Evolutionary conservation across 2,113 vertebrate species (phyloP).

Genomic region (Rhineura floridana): DNA sequence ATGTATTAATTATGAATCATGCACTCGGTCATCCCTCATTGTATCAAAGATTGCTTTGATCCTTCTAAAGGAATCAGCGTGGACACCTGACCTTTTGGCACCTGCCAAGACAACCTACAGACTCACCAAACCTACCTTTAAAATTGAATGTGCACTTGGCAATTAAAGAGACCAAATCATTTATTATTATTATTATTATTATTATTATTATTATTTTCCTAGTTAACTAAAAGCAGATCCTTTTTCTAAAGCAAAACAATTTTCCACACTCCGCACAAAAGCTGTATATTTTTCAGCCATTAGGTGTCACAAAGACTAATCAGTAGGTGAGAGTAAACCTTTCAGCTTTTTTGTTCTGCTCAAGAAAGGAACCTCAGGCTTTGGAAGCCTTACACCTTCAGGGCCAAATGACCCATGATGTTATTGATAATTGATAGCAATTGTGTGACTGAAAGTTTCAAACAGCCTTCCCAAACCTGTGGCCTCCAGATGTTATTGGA

Average conservation of each 20-base stretch:
- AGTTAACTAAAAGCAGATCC: neutral
- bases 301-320: neutral
- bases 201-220: neutral
- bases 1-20: constrained; percentile 41
- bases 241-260: neutral
- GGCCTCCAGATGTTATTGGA: neutral
- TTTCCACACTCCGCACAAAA: neutral
- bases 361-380: neutral
- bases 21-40: constrained; percentile 12
- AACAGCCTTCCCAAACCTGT: neutral
- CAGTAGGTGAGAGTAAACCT: neutral
- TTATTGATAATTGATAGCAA: neutral
- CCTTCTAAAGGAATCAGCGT: constrained; percentile 44
- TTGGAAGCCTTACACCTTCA: neutral
- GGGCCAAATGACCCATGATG: neutral
- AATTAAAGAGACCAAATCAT: neutral
- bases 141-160: neutral
- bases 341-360: neutral
- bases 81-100: constrained; percentile 30
- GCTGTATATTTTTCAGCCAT: neutral
- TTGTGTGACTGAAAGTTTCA: neutral
- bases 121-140: neutral
- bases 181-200: neutral
- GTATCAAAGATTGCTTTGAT: constrained; percentile 45
- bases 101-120: neutral